Evolutionary conservation across 2,113 vertebrate species (phyloP).

Genomic region (Lagenorhynchus albirostris): DNA sequence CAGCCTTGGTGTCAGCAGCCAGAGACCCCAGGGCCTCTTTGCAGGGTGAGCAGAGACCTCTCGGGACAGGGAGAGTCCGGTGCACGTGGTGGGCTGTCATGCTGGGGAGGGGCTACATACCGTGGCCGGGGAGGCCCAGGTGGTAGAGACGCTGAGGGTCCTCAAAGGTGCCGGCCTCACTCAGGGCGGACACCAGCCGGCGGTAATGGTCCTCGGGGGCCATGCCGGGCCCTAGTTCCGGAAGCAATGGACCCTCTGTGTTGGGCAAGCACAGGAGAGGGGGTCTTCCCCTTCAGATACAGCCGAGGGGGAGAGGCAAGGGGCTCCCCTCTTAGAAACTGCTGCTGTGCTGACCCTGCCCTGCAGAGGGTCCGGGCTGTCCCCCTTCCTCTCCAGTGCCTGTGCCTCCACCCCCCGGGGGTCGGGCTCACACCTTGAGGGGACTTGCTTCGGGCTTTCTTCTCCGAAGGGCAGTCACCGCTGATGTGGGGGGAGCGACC

Average conservation of each 20-base stretch:
- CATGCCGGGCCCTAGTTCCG: conserved; percentile 90
- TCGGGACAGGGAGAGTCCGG: background rate
- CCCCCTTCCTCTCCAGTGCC: background rate
- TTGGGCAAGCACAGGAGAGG: background rate
- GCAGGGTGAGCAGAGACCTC: background rate
- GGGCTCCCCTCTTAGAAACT: background rate
- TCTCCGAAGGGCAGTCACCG: conserved; percentile 90
- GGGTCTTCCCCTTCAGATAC: background rate
- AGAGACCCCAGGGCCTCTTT: background rate
- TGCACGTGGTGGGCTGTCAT: fast-evolving
- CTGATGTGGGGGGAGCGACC: conserved; percentile 86
- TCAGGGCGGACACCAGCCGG: conserved; percentile 94
- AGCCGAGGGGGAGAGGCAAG: background rate
- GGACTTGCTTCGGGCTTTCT: conserved; percentile 86
- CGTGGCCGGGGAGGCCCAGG: conserved; percentile 91
- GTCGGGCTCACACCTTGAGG: conserved; percentile 60
- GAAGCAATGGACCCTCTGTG: conserved; percentile 89
- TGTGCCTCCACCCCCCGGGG: background rate
- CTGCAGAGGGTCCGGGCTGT: background rate
- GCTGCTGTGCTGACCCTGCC: background rate
- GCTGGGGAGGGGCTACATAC: conserved; percentile 72
- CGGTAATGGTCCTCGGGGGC: conserved; percentile 97
- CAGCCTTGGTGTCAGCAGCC: background rate
- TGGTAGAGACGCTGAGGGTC: conserved; percentile 97
- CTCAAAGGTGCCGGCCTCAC: conserved; percentile 90